Conservation (phyloP, 1,140 invertebrate genomes). For the Calephelis nemesis region DNA sequence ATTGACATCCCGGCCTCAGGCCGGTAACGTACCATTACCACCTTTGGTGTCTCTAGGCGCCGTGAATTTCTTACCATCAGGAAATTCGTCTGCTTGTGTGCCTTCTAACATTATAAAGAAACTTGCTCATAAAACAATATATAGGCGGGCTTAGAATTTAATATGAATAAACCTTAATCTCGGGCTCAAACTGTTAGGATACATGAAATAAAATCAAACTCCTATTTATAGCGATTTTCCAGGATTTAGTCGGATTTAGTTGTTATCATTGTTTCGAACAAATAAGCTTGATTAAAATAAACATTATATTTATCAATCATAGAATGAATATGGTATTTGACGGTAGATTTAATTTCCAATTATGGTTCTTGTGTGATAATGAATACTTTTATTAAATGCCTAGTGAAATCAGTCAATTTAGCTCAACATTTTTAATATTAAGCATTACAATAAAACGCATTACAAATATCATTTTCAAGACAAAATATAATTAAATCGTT, state of each 20-base stretch:
- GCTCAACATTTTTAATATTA: too few relatives aligned
- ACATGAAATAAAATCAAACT: not conserved
- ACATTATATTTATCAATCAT: not conserved
- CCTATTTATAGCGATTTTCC: not conserved
- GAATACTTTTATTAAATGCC: too few relatives aligned
- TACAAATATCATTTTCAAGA: too few relatives aligned
- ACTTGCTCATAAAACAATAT: not conserved
- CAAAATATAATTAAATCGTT: too few relatives aligned
- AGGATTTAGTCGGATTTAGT: not conserved
- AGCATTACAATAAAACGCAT: too few relatives aligned
- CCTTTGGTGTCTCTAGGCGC: too few relatives aligned
- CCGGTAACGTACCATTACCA: too few relatives aligned
- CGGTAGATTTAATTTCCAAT: too few relatives aligned
- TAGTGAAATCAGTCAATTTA: too few relatives aligned
- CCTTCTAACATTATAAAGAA: not conserved
- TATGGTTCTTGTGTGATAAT: too few relatives aligned
- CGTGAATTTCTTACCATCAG: too few relatives aligned
- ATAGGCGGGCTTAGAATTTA: not conserved
- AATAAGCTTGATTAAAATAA: not conserved
- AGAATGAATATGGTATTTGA: not conserved
- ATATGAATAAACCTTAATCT: not conserved
- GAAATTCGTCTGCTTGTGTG: not conserved
- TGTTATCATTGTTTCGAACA: not conserved
- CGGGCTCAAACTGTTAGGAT: not conserved
- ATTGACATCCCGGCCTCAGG: too few relatives aligned